Conservation (phyloP, 2,113 vertebrate species). For the Thunnus thynnus region DNA sequence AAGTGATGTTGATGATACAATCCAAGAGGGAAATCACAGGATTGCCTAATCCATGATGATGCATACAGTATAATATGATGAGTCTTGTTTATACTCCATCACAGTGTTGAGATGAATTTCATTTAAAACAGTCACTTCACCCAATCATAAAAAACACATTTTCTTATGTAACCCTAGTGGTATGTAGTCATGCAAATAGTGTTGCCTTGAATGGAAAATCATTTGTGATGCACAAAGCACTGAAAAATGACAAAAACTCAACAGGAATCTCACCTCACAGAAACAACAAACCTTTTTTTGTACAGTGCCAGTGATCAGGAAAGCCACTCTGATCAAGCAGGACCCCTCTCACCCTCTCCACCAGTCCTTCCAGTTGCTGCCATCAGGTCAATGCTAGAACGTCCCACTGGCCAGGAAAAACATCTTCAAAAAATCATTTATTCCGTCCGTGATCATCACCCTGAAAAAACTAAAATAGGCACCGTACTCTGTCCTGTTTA, state of each 20-base stretch:
- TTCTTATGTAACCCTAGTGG: not conserved
- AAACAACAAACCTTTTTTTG: not conserved
- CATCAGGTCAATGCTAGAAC: no score
- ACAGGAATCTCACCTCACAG: not conserved
- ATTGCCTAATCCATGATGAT: constrained; percentile 17
- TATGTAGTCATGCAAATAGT: not conserved
- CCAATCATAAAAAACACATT: not conserved
- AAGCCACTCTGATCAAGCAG: no score
- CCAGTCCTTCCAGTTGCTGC: no score
- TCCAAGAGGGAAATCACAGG: constrained; percentile 36
- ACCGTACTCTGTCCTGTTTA: no score
- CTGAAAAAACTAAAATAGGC: no score
- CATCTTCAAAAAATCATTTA: no score
- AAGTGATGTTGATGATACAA: constrained; percentile 29
- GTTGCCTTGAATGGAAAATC: no score
- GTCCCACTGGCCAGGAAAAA: no score
- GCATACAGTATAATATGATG: constrained; percentile 3
- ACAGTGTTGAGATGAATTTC: not conserved
- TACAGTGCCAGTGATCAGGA: no score
- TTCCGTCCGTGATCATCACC: no score
- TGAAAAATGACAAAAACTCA: not conserved
- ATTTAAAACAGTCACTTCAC: constrained; percentile 5
- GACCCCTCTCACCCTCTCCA: no score
- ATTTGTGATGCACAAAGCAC: not conserved
- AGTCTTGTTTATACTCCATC: not conserved